phyloP scores from a whole-genome alignment of 2,113 vertebrate genomes.

The Megaleporinus macrocephalus region DNA sequence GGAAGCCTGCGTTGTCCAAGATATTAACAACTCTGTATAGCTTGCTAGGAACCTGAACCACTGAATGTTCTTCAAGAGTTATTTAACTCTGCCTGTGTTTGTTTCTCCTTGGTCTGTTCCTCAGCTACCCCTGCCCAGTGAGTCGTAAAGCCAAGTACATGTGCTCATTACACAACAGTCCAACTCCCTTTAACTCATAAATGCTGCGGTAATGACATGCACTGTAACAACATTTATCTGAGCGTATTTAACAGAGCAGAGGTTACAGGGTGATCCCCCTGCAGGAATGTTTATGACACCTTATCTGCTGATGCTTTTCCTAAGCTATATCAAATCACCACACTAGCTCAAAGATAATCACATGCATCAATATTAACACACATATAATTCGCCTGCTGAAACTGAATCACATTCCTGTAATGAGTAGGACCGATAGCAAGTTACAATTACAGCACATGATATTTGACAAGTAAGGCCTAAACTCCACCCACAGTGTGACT shows the following conservation, averaged over 20 bases:
- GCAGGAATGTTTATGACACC: slow-evolving; percentile 37
- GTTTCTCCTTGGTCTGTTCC: slow-evolving; percentile 26
- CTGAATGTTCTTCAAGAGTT: neutral
- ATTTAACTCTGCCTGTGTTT: slow-evolving; percentile 19
- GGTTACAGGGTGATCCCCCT: neutral
- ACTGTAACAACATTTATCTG: slow-evolving; percentile 17
- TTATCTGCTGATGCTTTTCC: slow-evolving; percentile 37
- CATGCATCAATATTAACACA: slow-evolving; percentile 22
- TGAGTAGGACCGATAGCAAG: neutral
- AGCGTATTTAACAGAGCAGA: slow-evolving; percentile 21
- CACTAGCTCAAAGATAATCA: neutral
- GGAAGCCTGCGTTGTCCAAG: neutral
- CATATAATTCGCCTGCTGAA: neutral
- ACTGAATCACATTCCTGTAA: slow-evolving; percentile 3
- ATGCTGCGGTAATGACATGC: slow-evolving; percentile 13
- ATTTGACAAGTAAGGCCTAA: neutral
- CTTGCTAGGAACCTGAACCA: neutral
- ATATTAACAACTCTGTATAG: neutral
- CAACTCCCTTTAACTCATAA: slow-evolving; percentile 42
- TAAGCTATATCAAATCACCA: slow-evolving; percentile 23
- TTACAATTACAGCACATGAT: neutral
- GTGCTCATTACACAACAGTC: slow-evolving; percentile 40
- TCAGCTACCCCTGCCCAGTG: slow-evolving; percentile 19
- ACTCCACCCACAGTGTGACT: neutral
- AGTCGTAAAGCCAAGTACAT: slow-evolving; percentile 20